Percentiles rank a stretch among this genome's conserved stretches.
Evolutionary conservation across 2,888 invertebrate genomes (phyloP).

Genomic region (Leuctra nigra): DNA sequence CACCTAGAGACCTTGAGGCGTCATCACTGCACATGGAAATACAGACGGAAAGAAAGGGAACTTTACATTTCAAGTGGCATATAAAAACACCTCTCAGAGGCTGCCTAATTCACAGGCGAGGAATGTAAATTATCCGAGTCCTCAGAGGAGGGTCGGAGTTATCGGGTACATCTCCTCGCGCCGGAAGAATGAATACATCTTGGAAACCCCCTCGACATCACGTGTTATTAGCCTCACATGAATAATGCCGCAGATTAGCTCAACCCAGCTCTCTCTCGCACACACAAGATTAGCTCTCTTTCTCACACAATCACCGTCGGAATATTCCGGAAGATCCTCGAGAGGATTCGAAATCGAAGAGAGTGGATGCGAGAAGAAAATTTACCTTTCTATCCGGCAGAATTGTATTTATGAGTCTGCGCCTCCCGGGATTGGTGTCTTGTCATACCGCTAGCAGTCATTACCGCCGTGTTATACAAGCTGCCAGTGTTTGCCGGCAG

Average conservation of each 20-base stretch:
- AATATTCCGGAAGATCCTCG: constrained; percentile 16
- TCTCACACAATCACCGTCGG: constrained; percentile 25
- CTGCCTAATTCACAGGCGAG: constrained; percentile 28
- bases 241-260: constrained; percentile 28
- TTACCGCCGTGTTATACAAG: too few species aligned
- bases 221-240: constrained; percentile 28
- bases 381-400: constrained; percentile 2
- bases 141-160: constrained; percentile 14
- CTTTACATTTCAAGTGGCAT: constrained; percentile 20
- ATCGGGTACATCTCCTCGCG: too few species aligned
- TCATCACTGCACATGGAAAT: constrained; percentile 5
- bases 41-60: constrained; percentile 8
- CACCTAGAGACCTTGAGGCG: too few species aligned
- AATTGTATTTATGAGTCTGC: constrained; percentile 4
- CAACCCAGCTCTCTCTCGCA: neutral
- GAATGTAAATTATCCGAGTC: constrained; percentile 30
- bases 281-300: constrained; percentile 12
- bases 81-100: neutral
- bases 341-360: constrained; percentile 25
- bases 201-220: constrained; percentile 20
- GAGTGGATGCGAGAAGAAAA: neutral
- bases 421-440: too few species aligned
- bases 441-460: too few species aligned
- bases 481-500: too few species aligned
- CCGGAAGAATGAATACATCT: constrained; percentile 26